Base-by-base conservation (phyloP, 2,888 invertebrate genomes). In the Chelonus formosanus region DNA sequence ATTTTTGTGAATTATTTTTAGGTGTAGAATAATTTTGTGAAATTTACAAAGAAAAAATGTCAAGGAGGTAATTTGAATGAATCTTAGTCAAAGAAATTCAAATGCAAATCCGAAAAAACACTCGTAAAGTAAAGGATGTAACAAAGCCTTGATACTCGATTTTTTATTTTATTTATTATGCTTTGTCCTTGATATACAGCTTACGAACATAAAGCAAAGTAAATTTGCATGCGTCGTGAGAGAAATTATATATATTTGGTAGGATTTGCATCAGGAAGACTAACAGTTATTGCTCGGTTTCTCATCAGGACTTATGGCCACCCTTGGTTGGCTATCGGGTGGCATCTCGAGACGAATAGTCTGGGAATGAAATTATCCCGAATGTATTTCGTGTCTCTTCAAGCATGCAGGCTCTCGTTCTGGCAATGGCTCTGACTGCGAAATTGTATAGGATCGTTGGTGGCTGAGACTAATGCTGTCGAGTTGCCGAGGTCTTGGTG, bases 391-490 rank as follows among this genome's bases (percentile, higher is more conserved):
- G 67, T 67, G 62, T 62, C 57, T 67, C 58, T 45, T 40, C 31
- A 50, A 67, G 67, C 62, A 40, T 57, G 55, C 44, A 40, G 4
- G 54, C 35, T 52, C 50, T 64, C 57, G 57, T 67, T 60, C 61
- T 59, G 64, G 65, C 58, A 58, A 68, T 65, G 54, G 48, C 47
- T 69, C 61, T 56, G 58, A 65, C 63, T 50, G 63, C 57, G 53
- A 34, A 67, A 70, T 69, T 68, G 70, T 73, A 65, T 65, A 62
- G 64, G 68, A 71, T 70, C 69, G 70, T 69, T 68, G 64, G 68
- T 69, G 63, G 69, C 68, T 65, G 68, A 65, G 70, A 67, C 65
- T 68, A 68, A 70, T 67, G 67, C 67, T 53, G 56, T 48, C 54
- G 60, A 50, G 52, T 65, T 56, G 69, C 53, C 55, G 55, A 43